A percentile compares a stretch with the other conserved stretches of the same genome.
Evolutionary conservation across 2,113 vertebrate species (phyloP).

Genomic region (Chlamydotis undulata): DNA sequence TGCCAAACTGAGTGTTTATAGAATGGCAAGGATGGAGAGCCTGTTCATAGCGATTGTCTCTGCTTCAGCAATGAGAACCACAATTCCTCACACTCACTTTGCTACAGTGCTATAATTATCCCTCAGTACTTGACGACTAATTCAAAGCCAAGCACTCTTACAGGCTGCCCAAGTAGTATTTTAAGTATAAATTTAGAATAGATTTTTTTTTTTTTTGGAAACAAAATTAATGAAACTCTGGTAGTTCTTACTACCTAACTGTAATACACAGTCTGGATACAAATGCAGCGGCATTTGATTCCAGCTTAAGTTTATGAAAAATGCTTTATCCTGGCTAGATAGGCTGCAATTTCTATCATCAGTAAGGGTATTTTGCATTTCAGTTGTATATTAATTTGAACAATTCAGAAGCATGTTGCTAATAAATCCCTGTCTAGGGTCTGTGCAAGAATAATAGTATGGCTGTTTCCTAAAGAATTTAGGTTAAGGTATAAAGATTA

Average conservation of each 20-base stretch:
- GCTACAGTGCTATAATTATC: slow-evolving; percentile 29
- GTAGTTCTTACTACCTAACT: not conserved
- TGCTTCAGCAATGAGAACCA: not conserved
- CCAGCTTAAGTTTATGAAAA: not conserved
- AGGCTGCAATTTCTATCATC: not conserved
- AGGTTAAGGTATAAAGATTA: not conserved
- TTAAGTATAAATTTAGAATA: slow-evolving; percentile 32
- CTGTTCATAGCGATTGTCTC: slow-evolving; percentile 18
- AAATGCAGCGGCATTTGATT: not conserved
- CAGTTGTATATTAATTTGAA: not conserved
- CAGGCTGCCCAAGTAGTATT: slow-evolving; percentile 20
- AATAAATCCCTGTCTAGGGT: not conserved
- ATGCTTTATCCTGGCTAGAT: not conserved
- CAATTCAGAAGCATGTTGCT: not conserved
- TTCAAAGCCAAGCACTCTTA: not conserved
- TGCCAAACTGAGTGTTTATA: not conserved
- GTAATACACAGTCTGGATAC: not conserved
- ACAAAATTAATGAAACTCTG: not conserved
- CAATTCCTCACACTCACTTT: not conserved
- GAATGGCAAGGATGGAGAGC: not conserved
- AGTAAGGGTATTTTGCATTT: not conserved
- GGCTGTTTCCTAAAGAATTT: not conserved
- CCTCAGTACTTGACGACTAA: slow-evolving; percentile 24
- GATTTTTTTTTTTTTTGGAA: not conserved
- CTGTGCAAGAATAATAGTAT: not conserved